Conservation (phyloP, 1,140 invertebrate genomes). For the Polypedilum vanderplanki region DNA sequence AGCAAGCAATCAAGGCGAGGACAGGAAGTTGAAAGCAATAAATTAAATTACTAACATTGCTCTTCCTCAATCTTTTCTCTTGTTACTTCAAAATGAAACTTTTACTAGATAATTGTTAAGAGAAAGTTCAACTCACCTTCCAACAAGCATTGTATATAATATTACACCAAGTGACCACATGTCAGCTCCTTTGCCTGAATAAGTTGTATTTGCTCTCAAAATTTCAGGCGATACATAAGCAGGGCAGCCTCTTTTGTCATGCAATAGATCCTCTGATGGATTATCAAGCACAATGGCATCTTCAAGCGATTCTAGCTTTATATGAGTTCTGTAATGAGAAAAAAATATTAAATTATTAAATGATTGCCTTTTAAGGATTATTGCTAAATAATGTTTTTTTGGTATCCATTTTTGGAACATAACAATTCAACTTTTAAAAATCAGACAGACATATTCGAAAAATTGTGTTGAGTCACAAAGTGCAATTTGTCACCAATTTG, state of each 20-base stretch:
- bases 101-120: neutral
- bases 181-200: slow-evolving; percentile 88
- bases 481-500: too few relatives aligned
- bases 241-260: slow-evolving; percentile 91
- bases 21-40: neutral
- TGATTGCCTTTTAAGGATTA: too few relatives aligned
- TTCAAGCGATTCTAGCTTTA: slow-evolving; percentile 87
- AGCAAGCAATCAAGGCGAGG: neutral
- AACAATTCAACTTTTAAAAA: too few relatives aligned
- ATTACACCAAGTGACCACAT: slow-evolving; percentile 96
- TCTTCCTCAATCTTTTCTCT: neutral
- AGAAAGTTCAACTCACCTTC: slow-evolving; percentile 52
- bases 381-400: too few relatives aligned
- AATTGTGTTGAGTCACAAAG: too few relatives aligned
- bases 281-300: slow-evolving; percentile 86
- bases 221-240: slow-evolving; percentile 93
- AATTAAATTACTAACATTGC: neutral
- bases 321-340: slow-evolving; percentile 71
- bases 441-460: too few relatives aligned
- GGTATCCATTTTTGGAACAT: too few relatives aligned
- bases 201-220: slow-evolving; percentile 70
- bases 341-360: slow-evolving; percentile 33
- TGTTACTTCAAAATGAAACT: neutral
- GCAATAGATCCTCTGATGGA: slow-evolving; percentile 73
- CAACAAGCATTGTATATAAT: slow-evolving; percentile 93